Conservation (phyloP, 2,113 vertebrate species). For the Sylvia atricapilla region DNA sequence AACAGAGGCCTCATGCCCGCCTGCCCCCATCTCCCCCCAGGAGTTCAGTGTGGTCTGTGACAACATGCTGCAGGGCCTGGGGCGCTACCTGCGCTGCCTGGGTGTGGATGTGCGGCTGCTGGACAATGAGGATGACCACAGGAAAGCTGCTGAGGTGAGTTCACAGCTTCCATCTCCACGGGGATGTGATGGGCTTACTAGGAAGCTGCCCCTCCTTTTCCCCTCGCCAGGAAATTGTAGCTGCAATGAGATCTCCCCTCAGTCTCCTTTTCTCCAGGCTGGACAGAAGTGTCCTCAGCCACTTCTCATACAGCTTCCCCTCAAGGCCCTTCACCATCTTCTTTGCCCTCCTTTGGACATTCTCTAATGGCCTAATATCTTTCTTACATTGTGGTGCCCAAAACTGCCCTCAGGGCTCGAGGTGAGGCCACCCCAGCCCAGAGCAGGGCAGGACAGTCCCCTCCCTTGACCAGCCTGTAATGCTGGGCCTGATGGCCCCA, state of each 20-base stretch:
- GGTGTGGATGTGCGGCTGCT: constrained; percentile 80
- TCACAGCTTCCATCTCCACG: background rate
- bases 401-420: background rate
- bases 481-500: background rate
- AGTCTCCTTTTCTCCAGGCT: background rate
- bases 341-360: background rate
- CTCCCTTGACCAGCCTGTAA: background rate
- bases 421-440: background rate
- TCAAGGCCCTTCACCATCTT: background rate
- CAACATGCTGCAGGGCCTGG: constrained; percentile 89
- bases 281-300: background rate
- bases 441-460: background rate
- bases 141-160: constrained; percentile 80
- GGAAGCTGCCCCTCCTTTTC: background rate
- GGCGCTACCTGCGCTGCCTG: constrained; percentile 83
- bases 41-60: constrained; percentile 86
- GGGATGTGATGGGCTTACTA: background rate
- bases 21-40: constrained; percentile 30
- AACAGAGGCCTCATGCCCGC: rapidly evolving
- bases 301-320: background rate
- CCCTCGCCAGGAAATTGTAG: background rate
- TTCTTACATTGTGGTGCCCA: background rate
- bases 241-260: background rate
- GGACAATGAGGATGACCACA: constrained; percentile 81
- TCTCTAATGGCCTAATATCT: background rate